Evolutionary conservation across 2,888 invertebrate genomes (phyloP), one percentile per base, ranked within the genome.

Genomic region (Ferdinandea cuprea): DNA sequence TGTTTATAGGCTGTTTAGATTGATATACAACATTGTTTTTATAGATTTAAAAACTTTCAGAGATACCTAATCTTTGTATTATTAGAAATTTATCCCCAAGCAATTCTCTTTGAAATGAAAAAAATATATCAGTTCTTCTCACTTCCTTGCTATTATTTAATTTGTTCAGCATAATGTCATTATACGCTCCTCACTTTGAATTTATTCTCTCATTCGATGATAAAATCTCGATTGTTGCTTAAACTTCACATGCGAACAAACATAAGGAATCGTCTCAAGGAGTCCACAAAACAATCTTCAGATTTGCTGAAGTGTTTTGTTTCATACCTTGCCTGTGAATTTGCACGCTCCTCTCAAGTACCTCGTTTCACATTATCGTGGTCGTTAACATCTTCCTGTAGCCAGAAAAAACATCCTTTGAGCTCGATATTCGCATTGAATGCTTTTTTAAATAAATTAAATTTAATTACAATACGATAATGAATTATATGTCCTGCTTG

Each of bases 281-380:
- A 52, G 19, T 44, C 54, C 30, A 44, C 25, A 13, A 37, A n/a
- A 52, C 21, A 40, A 37, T 69, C 44, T 58, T 59, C 21, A 48
- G 28, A 58, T 54, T 85, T 85, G 56, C 78, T 85, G 86, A 89
- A 90, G 90, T 91, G 90, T 90, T 91, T 88, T 87, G 87, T 86
- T 89, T 90, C 87, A 88, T 89, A 89, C 90, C 91, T 91, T 88
- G 88, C 88, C 89, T 88, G 91, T 90, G 89, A 90, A 89, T 88
- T 90, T 88, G 86, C 88, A 88, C 89, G 88, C 89, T 86, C 86
- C 68, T 42, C 28, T 71, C 30, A 68, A 83, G 81, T 77, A 30
- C 37, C 37, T 58, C 48, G 17, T 37, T 59, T 25, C 56, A 63
- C 32, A 61, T 15, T 13, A 21, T 8, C 56, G 8, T 25, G 8